These are phyloP conservation scores for Cantharis flavilabris DNA, from an alignment of 2,888 invertebrate genomes.

Conservation along the genomic window DNA sequence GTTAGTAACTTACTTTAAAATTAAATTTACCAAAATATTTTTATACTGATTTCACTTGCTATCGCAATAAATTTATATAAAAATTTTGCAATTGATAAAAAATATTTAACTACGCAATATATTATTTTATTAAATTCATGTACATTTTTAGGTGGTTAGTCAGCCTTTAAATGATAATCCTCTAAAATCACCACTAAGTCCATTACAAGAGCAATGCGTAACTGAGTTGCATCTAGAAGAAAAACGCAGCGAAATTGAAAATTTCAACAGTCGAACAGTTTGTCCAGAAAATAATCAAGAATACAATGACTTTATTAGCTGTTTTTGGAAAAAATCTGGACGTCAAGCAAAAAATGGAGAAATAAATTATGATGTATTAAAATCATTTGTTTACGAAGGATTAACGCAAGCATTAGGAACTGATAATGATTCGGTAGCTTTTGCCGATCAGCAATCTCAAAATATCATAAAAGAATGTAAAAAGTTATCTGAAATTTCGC, in stretches of 20 bases:
- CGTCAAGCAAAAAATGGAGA: conserved; percentile 10
- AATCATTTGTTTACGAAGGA: not conserved
- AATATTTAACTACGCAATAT: not conserved
- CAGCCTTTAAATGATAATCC: not conserved
- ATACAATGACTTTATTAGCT: conserved; percentile 12
- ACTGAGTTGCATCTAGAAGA: not conserved
- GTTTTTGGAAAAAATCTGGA: conserved; percentile 13
- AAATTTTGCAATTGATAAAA: not conserved
- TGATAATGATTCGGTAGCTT: not conserved
- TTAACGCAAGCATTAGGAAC: conserved; percentile 4
- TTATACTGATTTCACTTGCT: not conserved
- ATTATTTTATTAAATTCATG: not conserved
- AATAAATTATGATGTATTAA: conserved; percentile 8
- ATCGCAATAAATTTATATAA: not conserved
- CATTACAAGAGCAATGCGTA: conserved; percentile 10
- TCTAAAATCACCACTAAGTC: not conserved
- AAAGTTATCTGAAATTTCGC: not conserved
- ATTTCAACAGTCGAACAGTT: not conserved
- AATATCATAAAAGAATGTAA: conserved; percentile 4
- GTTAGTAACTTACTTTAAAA: not conserved
- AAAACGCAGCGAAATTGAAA: not conserved
- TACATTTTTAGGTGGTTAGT: not conserved
- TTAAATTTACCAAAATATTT: not conserved
- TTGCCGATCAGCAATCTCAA: conserved; percentile 1
- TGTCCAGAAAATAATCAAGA: conserved; percentile 8